These are phyloP conservation scores for Urechis unicinctus DNA, from an alignment of 2,888 invertebrate genomes.

Conservation along the genomic window DNA sequence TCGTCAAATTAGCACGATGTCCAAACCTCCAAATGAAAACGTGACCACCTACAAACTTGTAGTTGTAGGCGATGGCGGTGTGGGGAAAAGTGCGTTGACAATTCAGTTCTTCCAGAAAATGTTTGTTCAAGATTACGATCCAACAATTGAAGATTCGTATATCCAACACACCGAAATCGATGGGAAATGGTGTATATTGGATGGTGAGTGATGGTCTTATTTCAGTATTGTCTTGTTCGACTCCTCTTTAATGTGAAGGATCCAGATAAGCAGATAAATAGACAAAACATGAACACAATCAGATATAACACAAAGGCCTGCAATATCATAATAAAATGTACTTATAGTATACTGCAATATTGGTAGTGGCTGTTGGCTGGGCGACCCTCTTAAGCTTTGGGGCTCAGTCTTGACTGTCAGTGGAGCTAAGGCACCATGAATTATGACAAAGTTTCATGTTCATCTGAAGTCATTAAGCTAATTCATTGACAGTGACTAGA, in stretches of 20 bases:
- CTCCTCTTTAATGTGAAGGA: too few species aligned
- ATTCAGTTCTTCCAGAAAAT: conserved; percentile 86
- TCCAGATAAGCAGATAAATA: too few species aligned
- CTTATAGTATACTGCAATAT: too few species aligned
- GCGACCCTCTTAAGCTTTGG: too few species aligned
- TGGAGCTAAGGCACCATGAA: background rate
- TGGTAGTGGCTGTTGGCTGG: too few species aligned
- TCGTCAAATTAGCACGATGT: too few species aligned
- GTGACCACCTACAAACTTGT: conserved; percentile 71
- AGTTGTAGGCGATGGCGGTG: conserved; percentile 90
- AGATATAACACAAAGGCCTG: too few species aligned
- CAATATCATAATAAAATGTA: too few species aligned
- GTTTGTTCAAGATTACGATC: conserved; percentile 91
- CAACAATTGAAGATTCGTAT: conserved; percentile 92
- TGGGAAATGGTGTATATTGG: conserved; percentile 82
- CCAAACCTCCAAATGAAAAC: conserved; percentile 39
- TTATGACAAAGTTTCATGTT: background rate
- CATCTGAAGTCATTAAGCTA: background rate
- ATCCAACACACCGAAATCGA: conserved; percentile 90
- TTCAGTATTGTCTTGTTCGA: background rate
- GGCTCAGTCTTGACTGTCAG: too few species aligned
- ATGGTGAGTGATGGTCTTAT: conserved; percentile 70
- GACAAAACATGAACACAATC: too few species aligned
- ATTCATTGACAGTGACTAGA: background rate
- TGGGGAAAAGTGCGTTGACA: conserved; percentile 93